A percentile compares a stretch with the other conserved stretches of the same genome.
Conservation (phyloP, 2,888 invertebrate genomes). For the Mechanitis messenoides region DNA sequence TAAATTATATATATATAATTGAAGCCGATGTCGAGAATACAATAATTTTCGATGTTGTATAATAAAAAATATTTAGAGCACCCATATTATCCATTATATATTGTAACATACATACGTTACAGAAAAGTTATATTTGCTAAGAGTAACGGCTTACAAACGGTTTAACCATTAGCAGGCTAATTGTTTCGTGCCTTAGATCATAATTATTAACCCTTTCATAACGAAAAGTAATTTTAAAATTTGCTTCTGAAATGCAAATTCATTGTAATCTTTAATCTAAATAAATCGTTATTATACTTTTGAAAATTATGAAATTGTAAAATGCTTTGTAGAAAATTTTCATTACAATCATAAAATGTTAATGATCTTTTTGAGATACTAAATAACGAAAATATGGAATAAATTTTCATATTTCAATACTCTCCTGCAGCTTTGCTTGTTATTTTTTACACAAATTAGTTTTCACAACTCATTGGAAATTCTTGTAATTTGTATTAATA, state of each 20-base stretch:
- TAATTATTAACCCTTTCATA: conserved; percentile 12
- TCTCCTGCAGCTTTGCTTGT: too few species aligned
- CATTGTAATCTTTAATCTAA: conserved; percentile 3
- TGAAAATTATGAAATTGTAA: conserved; percentile 4
- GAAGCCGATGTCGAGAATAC: too few species aligned
- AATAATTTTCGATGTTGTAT: too few species aligned
- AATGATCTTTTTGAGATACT: not conserved
- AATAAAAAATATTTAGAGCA: too few species aligned
- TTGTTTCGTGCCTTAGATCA: conserved; percentile 22
- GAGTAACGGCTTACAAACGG: not conserved
- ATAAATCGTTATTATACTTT: conserved; percentile 3
- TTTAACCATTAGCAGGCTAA: conserved; percentile 14
- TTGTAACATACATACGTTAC: not conserved
- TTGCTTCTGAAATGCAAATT: conserved; percentile 5
- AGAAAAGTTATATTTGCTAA: not conserved
- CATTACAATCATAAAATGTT: not conserved
- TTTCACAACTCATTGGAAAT: too few species aligned
- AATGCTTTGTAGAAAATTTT: not conserved
- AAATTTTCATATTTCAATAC: not conserved
- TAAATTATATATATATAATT: too few species aligned
- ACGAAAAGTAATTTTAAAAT: not conserved
- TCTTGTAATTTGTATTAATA: too few species aligned
- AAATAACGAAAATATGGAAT: not conserved
- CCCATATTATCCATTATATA: not conserved
- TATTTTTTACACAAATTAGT: too few species aligned